Conservation (phyloP, 2,113 vertebrate species). For the Stegastes partitus region DNA sequence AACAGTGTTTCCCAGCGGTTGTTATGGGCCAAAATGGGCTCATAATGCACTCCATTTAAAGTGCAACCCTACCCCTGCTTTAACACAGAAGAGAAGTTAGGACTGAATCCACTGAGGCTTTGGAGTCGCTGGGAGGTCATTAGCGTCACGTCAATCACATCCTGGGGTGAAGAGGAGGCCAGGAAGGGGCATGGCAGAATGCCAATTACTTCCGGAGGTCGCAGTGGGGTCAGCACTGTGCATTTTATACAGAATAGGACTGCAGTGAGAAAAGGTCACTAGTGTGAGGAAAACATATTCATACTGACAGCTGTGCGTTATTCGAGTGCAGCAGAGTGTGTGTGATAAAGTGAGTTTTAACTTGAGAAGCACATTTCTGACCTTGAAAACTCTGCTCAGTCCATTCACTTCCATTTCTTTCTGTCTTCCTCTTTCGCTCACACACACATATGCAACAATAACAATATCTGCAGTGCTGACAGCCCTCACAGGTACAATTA, state of each 20-base stretch:
- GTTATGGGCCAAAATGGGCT: not conserved
- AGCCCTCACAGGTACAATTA: not conserved
- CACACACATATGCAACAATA: not conserved
- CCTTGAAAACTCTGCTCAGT: too few relatives aligned
- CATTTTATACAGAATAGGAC: not conserved
- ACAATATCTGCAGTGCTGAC: not conserved
- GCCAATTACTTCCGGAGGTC: constrained; percentile 37
- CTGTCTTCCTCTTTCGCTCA: not conserved
- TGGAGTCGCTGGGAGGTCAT: not conserved
- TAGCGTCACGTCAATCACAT: not conserved
- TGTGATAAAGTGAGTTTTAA: not conserved
- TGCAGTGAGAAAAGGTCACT: not conserved
- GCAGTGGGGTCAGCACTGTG: not conserved
- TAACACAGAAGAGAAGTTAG: not conserved
- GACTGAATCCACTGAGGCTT: not conserved
- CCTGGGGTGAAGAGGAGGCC: not conserved
- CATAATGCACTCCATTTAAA: not conserved
- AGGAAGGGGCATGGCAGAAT: not conserved
- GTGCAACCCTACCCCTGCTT: too few relatives aligned
- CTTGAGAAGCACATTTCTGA: not conserved
- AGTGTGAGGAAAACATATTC: not conserved
- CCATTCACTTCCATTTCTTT: too few relatives aligned
- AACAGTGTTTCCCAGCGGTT: not conserved
- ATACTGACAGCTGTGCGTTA: not conserved
- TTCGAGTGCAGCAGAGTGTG: not conserved